Percentiles rank a stretch among this genome's conserved stretches.
Conservation (phyloP, 2,797 vertebrate genomes). For the Tachyglossus aculeatus region DNA sequence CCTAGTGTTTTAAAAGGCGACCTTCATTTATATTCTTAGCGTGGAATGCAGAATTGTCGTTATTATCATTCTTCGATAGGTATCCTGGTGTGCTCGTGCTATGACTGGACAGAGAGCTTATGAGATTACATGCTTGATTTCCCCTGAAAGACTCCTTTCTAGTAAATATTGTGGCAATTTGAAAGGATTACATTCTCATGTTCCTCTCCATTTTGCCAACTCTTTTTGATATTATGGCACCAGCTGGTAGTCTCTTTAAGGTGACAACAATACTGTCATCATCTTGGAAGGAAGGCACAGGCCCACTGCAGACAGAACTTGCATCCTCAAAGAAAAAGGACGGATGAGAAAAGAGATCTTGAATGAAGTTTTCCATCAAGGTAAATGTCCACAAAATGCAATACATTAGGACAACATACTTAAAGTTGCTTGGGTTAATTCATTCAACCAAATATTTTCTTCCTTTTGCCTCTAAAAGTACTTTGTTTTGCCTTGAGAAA, state of each 20-base stretch:
- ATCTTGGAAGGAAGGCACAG: constrained; percentile 54
- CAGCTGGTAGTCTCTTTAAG: constrained; percentile 71
- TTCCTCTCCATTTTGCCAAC: constrained; percentile 68
- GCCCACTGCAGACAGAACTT: constrained; percentile 7
- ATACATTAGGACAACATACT: constrained; percentile 1
- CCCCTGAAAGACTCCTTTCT: constrained; percentile 65
- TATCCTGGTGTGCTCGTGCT: constrained; percentile 45
- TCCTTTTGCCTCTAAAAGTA: background rate
- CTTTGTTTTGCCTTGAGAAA: background rate
- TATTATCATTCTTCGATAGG: constrained; percentile 65
- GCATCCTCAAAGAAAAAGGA: background rate
- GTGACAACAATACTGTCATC: constrained; percentile 62
- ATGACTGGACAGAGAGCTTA: constrained; percentile 62
- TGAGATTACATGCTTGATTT: constrained; percentile 72
- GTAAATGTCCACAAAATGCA: background rate
- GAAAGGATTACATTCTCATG: constrained; percentile 69
- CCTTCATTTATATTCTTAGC: constrained; percentile 45
- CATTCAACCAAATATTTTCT: background rate
- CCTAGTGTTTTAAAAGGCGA: background rate
- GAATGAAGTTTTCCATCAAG: background rate
- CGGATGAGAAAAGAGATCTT: background rate
- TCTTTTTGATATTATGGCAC: constrained; percentile 69
- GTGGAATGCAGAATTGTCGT: constrained; percentile 13
- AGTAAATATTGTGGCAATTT: constrained; percentile 73
- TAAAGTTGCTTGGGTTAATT: constrained; percentile 17